phyloP scores from a whole-genome alignment of 2,797 vertebrate species.

The Enteromius anoplus region DNA sequence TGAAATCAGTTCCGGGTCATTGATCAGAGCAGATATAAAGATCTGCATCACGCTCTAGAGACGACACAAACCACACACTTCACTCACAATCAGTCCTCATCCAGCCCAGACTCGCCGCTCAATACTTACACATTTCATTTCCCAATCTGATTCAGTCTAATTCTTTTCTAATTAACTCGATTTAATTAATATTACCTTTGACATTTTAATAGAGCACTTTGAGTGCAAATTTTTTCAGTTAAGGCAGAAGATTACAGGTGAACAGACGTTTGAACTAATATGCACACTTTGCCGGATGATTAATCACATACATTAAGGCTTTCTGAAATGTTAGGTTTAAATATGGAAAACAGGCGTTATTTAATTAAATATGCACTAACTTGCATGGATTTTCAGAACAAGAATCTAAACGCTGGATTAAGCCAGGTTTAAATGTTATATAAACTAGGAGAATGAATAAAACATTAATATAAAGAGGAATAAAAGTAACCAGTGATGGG shows the following conservation, averaged over 20 bases:
- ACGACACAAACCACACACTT: background rate
- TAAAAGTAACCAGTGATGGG: background rate
- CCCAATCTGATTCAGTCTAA: background rate
- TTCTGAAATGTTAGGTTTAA: background rate
- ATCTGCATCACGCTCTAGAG: background rate
- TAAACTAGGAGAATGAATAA: background rate
- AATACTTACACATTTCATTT: slow-evolving; percentile 10
- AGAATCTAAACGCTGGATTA: background rate
- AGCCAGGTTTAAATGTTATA: background rate
- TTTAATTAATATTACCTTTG: slow-evolving; percentile 21
- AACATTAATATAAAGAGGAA: background rate
- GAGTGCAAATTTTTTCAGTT: background rate
- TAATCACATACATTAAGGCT: background rate
- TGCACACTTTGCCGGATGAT: background rate
- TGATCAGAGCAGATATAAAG: background rate
- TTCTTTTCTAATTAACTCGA: slow-evolving; percentile 22
- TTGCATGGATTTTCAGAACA: background rate
- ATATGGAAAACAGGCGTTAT: background rate
- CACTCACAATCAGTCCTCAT: slow-evolving; percentile 19
- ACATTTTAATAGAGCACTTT: background rate
- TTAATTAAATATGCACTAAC: background rate
- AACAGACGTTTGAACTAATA: background rate
- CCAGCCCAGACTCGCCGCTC: slow-evolving; percentile 1
- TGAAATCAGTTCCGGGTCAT: background rate
- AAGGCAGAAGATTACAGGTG: background rate